phyloP scores from a whole-genome alignment of 2,888 invertebrate species.

The Melinopterus prodromus region DNA sequence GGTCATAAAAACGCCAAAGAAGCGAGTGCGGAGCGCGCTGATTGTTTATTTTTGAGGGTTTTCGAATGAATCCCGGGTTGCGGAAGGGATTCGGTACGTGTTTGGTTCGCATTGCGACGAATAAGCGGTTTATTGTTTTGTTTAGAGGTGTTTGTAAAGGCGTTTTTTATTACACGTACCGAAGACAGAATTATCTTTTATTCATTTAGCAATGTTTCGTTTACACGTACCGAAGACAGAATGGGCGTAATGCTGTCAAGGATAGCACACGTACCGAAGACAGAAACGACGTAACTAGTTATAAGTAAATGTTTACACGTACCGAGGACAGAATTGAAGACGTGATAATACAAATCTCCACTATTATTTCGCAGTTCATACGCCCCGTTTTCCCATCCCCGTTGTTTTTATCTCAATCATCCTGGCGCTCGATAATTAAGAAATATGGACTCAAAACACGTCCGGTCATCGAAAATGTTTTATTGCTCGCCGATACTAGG shows the following conservation, averaged over 20 bases:
- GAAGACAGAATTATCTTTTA: too few species aligned
- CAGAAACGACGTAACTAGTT: too few species aligned
- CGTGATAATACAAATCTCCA: too few species aligned
- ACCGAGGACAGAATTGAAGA: too few species aligned
- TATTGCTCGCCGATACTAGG: background rate
- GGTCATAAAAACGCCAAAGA: background rate
- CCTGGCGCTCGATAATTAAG: background rate
- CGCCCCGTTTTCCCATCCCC: background rate
- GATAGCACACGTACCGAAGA: too few species aligned
- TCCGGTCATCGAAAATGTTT: slow-evolving; percentile 4
- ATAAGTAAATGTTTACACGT: too few species aligned
- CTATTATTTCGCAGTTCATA: background rate
- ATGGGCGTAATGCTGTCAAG: too few species aligned
- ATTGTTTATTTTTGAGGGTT: slow-evolving; percentile 4
- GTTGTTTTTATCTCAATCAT: background rate
- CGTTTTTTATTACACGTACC: background rate
- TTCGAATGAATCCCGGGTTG: background rate
- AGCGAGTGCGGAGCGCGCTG: background rate
- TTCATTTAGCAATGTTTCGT: too few species aligned
- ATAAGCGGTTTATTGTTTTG: background rate
- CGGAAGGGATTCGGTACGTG: background rate
- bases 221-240: too few species aligned
- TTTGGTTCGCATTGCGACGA: background rate
- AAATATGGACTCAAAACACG: slow-evolving; percentile 4
- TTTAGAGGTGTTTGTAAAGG: background rate